A percentile compares a stretch with the other conserved stretches of the same genome.
These are phyloP conservation scores for Hyperoplus lanceolatus DNA, from an alignment of 2,797 vertebrate genomes.

Conservation along the genomic window DNA sequence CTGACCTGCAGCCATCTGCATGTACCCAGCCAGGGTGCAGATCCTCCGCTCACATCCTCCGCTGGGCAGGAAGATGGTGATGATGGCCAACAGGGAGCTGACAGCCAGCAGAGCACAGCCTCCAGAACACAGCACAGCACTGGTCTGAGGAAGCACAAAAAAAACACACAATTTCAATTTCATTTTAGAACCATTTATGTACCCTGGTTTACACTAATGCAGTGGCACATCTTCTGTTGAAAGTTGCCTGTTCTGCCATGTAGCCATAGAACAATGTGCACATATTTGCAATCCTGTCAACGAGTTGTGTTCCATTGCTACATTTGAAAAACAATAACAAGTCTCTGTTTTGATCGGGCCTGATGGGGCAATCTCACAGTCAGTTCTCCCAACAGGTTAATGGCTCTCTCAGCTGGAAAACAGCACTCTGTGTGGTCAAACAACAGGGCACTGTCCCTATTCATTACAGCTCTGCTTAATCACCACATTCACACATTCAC, in stretches of 20 bases:
- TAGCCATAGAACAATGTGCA: background rate
- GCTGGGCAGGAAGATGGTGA: conserved; percentile 92
- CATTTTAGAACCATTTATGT: background rate
- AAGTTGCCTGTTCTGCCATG: background rate
- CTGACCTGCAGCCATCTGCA: conserved; percentile 94
- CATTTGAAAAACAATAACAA: conserved; percentile 1
- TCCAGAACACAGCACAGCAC: conserved; percentile 92
- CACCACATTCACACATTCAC: conserved; percentile 29
- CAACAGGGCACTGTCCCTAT: conserved; percentile 50
- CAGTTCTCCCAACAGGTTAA: conserved; percentile 58
- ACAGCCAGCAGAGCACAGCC: conserved; percentile 92
- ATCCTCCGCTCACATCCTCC: conserved; percentile 91
- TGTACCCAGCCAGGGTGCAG: conserved; percentile 95
- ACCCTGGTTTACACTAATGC: background rate
- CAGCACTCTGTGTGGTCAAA: conserved; percentile 42
- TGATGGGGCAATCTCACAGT: conserved; percentile 44
- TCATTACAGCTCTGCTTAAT: conserved; percentile 64
- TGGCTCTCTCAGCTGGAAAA: conserved; percentile 65
- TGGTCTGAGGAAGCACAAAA: conserved; percentile 86
- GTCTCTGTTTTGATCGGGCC: conserved; percentile 22
- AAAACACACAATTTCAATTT: conserved; percentile 39
- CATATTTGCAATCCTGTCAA: conserved; percentile 22
- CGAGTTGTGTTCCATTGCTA: conserved; percentile 4
- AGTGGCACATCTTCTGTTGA: background rate
- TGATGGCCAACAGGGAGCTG: conserved; percentile 92